These are phyloP conservation scores for Adoxophyes honmai DNA, from an alignment of 1,140 invertebrate species.

Conservation along the genomic window DNA sequence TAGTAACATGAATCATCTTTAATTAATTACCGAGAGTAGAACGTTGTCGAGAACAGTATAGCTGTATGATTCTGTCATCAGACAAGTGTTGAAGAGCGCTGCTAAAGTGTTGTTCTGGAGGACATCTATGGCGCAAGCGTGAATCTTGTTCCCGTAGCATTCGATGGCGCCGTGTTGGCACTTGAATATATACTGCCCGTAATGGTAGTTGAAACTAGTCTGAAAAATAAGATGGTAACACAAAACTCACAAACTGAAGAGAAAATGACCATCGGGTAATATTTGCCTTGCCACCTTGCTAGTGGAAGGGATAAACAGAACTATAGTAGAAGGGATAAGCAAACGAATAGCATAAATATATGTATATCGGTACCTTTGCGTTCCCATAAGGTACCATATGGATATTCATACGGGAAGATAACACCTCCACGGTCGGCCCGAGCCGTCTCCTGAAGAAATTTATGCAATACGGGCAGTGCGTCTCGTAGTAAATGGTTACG, in stretches of 20 bases:
- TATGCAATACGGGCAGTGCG: background rate
- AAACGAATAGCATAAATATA: background rate
- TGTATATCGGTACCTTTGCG: background rate
- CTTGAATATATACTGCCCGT: slow-evolving; percentile 25
- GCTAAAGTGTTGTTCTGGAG: slow-evolving; percentile 30
- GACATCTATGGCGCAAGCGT: slow-evolving; percentile 78
- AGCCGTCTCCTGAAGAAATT: background rate
- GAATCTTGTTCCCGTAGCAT: slow-evolving; percentile 80
- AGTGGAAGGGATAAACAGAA: too few species aligned
- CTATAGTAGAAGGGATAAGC: too few species aligned
- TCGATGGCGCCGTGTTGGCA: slow-evolving; percentile 83
- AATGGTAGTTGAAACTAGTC: too few species aligned
- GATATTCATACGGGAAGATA: background rate
- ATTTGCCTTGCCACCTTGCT: too few species aligned
- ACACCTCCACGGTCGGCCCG: background rate
- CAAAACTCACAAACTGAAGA: too few species aligned
- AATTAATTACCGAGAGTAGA: too few species aligned
- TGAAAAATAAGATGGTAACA: too few species aligned
- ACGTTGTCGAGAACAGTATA: background rate
- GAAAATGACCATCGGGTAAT: too few species aligned
- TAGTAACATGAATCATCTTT: too few species aligned
- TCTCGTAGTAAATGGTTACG: background rate
- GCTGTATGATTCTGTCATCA: slow-evolving; percentile 20
- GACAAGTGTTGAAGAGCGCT: slow-evolving; percentile 33
- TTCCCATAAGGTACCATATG: background rate